Base-by-base conservation (phyloP, 2,888 invertebrate species). In the Dryadula phaetusa region DNA sequence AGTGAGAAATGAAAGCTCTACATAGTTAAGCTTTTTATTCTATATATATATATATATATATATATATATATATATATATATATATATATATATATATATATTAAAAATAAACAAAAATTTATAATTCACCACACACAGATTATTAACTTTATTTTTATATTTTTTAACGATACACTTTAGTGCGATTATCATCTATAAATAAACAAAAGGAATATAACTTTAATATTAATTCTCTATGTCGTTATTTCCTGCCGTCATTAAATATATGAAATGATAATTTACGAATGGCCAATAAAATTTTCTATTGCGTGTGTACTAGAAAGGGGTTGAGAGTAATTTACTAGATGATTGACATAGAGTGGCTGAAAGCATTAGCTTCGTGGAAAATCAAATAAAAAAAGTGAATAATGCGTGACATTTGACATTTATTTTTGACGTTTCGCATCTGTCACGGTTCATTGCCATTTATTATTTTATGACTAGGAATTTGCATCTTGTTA, bases 361-460 rank as follows among this genome's bases (percentile, higher is more conserved):
- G 28, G 60, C 44, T 44, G 25, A 60, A 44, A 44, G 44, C 32
- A 32, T 60, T 60, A 44, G 42, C 18, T 60, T 60, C 44, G 18
- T 16, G 44, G 44, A 60, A 60, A 60, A 60, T 60, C 16, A 28
- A 44, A 42, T 32, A 22, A 18, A 44, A 42, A 28, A 44, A 16
- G 44, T 18, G 18, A 32, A 28, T 60, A 18, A 60, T 44, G 7
- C 37, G n/a, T 44, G 44, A 60, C 60, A 44, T 60, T 44, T 60
- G 60, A 18, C 42, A 56, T 56, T 56, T 56, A 56, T 56, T 56
- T 56, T 22, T 56, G 56, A 40, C 56, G 22, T 40, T 40, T 56
- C 20, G 22, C 28, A 52, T 28, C 56, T 37, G 34, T 22, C 37
- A 37, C 22, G 54, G 37, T 37, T 56, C 28, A 52, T 16, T 52